Conservation (phyloP, 2,797 vertebrate genomes). For the Pipistrellus kuhlii region DNA sequence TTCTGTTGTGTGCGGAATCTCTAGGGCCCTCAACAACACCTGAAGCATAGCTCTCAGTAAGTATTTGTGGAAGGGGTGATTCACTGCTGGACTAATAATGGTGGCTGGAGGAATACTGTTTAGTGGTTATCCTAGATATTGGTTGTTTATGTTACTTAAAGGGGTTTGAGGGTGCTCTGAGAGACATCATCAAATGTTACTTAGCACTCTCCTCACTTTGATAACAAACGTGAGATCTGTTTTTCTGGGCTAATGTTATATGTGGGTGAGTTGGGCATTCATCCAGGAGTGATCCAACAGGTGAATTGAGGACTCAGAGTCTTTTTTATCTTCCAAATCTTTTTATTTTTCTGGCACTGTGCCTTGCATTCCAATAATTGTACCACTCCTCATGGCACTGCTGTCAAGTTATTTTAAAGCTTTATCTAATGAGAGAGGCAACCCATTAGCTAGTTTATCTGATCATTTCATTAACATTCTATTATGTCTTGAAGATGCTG, state of each 20-base stretch:
- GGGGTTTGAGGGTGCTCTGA: neutral
- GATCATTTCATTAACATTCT: neutral
- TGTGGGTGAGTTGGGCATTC: neutral
- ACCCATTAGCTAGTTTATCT: neutral
- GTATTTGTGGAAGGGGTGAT: neutral
- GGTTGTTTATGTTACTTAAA: neutral
- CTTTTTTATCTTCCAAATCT: neutral
- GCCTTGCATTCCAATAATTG: neutral
- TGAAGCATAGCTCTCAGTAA: neutral
- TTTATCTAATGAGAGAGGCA: neutral
- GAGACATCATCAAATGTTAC: neutral
- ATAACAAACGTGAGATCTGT: neutral
- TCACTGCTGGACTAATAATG: neutral
- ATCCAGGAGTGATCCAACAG: neutral
- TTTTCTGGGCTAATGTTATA: neutral
- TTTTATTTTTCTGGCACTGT: neutral
- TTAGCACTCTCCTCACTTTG: neutral
- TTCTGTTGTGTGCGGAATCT: neutral
- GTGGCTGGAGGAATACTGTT: neutral
- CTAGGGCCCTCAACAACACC: neutral
- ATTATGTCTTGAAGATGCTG: neutral
- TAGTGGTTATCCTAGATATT: too few species aligned
- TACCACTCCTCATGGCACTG: neutral
- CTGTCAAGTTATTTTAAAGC: neutral
- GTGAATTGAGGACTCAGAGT: neutral